Evolutionary conservation across 2,113 vertebrate genomes (phyloP), one percentile per base, ranked within the genome.

Genomic region (Leucopsar rothschildi): DNA sequence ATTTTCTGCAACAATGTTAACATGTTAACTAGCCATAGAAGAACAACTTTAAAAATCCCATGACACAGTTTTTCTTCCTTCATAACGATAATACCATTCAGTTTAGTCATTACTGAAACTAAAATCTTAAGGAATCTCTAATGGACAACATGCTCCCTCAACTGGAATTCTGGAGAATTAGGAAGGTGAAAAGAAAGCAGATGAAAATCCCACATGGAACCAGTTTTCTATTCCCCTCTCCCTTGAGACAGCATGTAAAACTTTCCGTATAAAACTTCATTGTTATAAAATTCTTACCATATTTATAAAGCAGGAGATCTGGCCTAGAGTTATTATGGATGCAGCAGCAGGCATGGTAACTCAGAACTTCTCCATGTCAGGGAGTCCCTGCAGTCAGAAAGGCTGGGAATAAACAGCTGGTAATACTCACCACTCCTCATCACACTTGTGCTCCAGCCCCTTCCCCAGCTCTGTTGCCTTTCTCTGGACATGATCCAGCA

Each of bases 11-110:
- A 52, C 55, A 92, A 75, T 49, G 33, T 68, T 84, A 85, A 70
- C 72, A 53, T 49, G 53, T 72, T 92, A 57, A 78, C 65, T 39
- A 66, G 73, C 49, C 86, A 61, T 40, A 69, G 82, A 95, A 71
- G 63, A 83, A 45, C 65, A 82, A 40, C 55, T 90, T 96, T 86
- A 50, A 72, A 88, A 95, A 86, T 83, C 68, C 66, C 59, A 61
- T 76, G 33, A 76, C 44, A 39, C 29, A 55, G 40, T 86, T 88
- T 72, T 44, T 90, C 79, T 86, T 92, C 78, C 59, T 86, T 86
- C 63, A 37, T 83, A 70, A 75, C 64, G 92, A 70, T 47, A 86
- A 93, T 61, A 23, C 56, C 66, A 80, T 93, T 92, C 95, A 70
- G 55, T 91, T 86, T 45, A 80, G 55, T 86, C 50, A 59, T 77